A percentile compares a stretch with the other conserved stretches of the same genome.
These are phyloP conservation scores for Petrocephalus microphthalmus DNA, from an alignment of 2,113 vertebrate species.

Conservation along the genomic window DNA sequence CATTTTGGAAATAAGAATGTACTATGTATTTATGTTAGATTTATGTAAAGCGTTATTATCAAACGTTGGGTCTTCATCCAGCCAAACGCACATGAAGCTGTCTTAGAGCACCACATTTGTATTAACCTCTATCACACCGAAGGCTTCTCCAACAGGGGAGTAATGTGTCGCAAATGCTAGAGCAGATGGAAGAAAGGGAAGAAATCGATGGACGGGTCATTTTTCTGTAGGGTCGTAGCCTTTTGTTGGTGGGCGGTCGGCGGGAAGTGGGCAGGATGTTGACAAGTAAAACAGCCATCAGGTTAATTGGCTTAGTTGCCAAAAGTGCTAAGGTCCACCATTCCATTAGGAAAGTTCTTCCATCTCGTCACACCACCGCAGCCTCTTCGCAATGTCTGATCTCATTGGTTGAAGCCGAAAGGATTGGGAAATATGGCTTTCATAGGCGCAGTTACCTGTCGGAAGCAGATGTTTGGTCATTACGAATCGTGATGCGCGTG, in stretches of 20 bases:
- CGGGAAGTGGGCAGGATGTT: not conserved
- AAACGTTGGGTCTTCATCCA: not conserved
- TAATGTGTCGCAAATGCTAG: not conserved
- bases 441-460: not conserved
- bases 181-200: not conserved
- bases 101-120: not conserved
- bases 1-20: not conserved
- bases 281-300: not conserved
- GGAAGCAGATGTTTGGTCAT: not conserved
- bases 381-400: not conserved
- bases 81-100: not conserved
- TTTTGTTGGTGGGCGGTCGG: not conserved
- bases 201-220: not conserved
- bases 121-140: not conserved
- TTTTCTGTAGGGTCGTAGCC: not conserved
- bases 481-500: not conserved
- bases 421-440: not conserved
- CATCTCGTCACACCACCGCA: not conserved
- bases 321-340: not conserved
- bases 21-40: not conserved
- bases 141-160: not conserved
- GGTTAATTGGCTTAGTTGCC: slow-evolving; percentile 3
- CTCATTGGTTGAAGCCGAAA: not conserved
- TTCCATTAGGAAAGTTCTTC: not conserved
- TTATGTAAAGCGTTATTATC: not conserved